These are phyloP conservation scores for Musca domestica DNA, from an alignment of 1,140 invertebrate species.

Conservation along the genomic window DNA sequence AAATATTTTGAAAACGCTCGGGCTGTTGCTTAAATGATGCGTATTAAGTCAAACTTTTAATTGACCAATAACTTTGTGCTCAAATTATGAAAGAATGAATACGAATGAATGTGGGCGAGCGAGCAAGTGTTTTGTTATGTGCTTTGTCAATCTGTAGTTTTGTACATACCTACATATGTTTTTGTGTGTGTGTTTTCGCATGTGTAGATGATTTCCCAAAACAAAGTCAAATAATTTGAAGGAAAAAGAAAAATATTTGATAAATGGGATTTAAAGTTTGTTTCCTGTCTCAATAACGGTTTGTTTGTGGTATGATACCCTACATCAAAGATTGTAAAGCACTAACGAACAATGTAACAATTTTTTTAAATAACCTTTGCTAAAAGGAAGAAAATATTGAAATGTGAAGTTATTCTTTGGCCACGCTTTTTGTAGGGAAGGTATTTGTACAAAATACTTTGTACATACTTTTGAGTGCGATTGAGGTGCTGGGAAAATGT, in stretches of 20 bases:
- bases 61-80: slow-evolving; percentile 16
- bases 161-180: not conserved
- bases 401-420: too few relatives aligned
- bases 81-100: not conserved
- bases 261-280: slow-evolving; percentile 16
- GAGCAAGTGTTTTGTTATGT: too few relatives aligned
- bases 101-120: too few relatives aligned
- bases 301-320: too few relatives aligned
- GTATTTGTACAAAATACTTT: too few relatives aligned
- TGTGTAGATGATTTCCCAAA: not conserved
- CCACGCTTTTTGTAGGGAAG: too few relatives aligned
- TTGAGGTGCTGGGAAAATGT: too few relatives aligned
- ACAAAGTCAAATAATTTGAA: not conserved
- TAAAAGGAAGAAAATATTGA: too few relatives aligned
- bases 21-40: slow-evolving; percentile 3
- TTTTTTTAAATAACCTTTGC: too few relatives aligned
- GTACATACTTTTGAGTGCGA: too few relatives aligned
- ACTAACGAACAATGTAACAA: too few relatives aligned
- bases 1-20: slow-evolving; percentile 12
- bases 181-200: not conserved
- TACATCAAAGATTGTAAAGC: too few relatives aligned
- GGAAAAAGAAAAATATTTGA: slow-evolving; percentile 3
- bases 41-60: slow-evolving; percentile 18
- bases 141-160: not conserved
- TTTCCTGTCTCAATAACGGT: not conserved